Evolutionary conservation across 92 coral and sea anemone genomes (phyloP).

Genomic region (Palythoa caribaeorum): DNA sequence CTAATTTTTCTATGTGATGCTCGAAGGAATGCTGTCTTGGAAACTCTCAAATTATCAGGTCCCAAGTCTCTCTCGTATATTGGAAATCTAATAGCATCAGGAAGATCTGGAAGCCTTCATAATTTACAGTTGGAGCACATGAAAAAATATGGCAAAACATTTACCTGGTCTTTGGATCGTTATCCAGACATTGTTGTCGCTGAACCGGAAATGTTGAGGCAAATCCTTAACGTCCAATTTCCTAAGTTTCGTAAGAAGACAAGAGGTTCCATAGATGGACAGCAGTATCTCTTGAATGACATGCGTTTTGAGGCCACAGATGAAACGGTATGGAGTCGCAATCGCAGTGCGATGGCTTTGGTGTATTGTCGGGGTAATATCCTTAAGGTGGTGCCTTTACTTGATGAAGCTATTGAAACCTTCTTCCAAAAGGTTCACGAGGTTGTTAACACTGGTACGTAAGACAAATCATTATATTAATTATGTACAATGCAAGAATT

Average conservation of each 20-base stretch:
- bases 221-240: conserved; percentile 67
- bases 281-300: conserved; percentile 29
- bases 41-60: conserved; percentile 64
- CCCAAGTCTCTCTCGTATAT: conserved; percentile 71
- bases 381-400: conserved; percentile 60
- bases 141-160: conserved; percentile 67
- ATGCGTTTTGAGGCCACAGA: conserved; percentile 55
- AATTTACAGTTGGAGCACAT: conserved; percentile 50
- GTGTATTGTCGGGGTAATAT: conserved; percentile 68
- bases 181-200: conserved; percentile 73
- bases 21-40: conserved; percentile 42
- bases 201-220: conserved; percentile 78
- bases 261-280: background rate
- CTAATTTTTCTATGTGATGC: conserved; percentile 67
- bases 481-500: background rate
- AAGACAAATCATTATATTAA: background rate
- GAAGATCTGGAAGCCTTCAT: conserved; percentile 68
- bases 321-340: conserved; percentile 69
- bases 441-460: conserved; percentile 74
- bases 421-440: conserved; percentile 60
- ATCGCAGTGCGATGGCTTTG: conserved; percentile 66
- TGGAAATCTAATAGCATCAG: conserved; percentile 64
- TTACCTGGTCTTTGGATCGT: conserved; percentile 64
- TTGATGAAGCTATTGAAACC: conserved; percentile 68
- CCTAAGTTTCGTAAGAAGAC: conserved; percentile 60